These are phyloP conservation scores for Yoshiicerus persimilis DNA, from an alignment of 1,140 invertebrate species.

Conservation along the genomic window DNA sequence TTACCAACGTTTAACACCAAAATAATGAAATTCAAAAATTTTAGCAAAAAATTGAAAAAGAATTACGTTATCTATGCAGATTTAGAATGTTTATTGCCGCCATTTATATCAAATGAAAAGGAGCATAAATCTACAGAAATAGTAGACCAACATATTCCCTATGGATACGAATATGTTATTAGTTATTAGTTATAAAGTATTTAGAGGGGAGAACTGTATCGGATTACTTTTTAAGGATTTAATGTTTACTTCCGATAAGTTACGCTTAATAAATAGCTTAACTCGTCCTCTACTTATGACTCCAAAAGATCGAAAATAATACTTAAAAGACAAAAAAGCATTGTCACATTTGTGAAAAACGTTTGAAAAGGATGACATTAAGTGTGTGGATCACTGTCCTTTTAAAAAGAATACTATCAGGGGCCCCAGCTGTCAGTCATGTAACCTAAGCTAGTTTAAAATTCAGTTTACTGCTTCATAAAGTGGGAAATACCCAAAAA, in stretches of 20 bases:
- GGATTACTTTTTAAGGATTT: neutral
- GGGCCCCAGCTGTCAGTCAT: neutral
- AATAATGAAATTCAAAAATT: neutral
- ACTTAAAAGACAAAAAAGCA: neutral
- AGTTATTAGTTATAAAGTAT: neutral
- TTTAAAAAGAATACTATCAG: neutral
- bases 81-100: neutral
- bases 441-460: conserved; percentile 26
- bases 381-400: conserved; percentile 10
- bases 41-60: neutral
- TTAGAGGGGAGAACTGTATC: neutral
- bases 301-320: neutral
- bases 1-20: neutral
- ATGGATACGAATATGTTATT: neutral
- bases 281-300: neutral
- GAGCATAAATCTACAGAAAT: neutral
- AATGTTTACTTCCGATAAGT: neutral
- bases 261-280: neutral
- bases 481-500: too few species aligned
- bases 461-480: too few species aligned
- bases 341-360: conserved; percentile 13
- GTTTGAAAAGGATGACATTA: neutral
- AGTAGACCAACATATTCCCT: neutral
- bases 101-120: neutral
- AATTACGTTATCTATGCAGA: neutral